Base-by-base conservation (phyloP, 2,888 invertebrate species). In the Troides aeacus region DNA sequence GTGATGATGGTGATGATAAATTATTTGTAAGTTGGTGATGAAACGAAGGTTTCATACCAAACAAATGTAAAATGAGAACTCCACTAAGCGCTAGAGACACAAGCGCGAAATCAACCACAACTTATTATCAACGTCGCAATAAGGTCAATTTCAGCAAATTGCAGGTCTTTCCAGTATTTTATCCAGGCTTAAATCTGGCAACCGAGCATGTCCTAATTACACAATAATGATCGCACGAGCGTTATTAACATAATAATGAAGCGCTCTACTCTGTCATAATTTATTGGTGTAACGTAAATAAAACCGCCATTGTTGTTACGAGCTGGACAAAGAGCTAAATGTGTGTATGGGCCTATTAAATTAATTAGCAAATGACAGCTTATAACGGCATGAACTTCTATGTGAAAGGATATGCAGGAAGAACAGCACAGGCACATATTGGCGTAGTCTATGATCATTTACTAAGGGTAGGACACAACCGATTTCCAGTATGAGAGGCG, bases 101-200 rank as follows among this genome's bases (percentile, higher is more conserved):
- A 46, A 46, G 15, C 10, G 15, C 56, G 56, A 56, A 18, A 56
- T n/a, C 56, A 56, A n/a, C 15, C 30, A 56, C n/a, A n/a, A 56
- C 18, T 18, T 18, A n/a, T 56, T 5, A 61, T 53, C 61, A 42
- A 50, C 64, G 58, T 50, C 68, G 46, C 65, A 62, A 67, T 67
- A 56, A 58, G 58, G 60, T 61, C 57, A 69, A 64, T 65, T 66
- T 60, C 17, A 30, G 39, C 50, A 57, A 61, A 64, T 64, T 66
- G 58, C 60, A 39, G 42, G 59, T 57, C 57, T 53, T 71, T 30
- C 50, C 39, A 18, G 53, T 70, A 68, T 70, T 66, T 66, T 66
- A 66, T 66, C 66, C 66, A 50, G 66, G 66, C 66, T 66, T 66
- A 66, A 66, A 66, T 66, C 66, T 66, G 66, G 59, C 66, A 36